Conservation (phyloP, 1,140 invertebrate species). For the Ceratoteleas bidentatus region DNA sequence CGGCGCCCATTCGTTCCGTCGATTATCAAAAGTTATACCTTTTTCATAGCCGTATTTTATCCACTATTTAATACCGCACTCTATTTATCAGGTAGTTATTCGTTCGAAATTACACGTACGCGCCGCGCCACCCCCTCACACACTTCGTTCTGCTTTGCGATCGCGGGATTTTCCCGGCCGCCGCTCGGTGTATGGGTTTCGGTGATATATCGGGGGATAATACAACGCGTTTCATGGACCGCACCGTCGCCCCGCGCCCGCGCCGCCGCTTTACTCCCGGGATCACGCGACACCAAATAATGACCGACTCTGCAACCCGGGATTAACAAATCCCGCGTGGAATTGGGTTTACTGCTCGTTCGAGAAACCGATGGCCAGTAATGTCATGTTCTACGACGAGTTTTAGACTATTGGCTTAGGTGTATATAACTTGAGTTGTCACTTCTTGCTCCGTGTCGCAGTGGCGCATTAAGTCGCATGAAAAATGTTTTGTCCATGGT, state of each 20-base stretch:
- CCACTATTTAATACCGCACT: constrained; percentile 56
- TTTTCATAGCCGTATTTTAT: constrained; percentile 59
- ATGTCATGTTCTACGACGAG: constrained; percentile 54
- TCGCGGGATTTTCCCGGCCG: constrained; percentile 39
- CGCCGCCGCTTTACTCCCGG: constrained; percentile 48
- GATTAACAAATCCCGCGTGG: constrained; percentile 72
- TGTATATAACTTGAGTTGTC: background rate
- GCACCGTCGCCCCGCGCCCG: constrained; percentile 12
- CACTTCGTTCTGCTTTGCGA: constrained; percentile 54
- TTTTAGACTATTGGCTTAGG: constrained; percentile 54
- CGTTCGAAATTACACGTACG: constrained; percentile 49
- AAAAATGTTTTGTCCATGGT: constrained; percentile 35
- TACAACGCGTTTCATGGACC: no score
- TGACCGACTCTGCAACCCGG: constrained; percentile 68
- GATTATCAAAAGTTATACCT: constrained; percentile 58
- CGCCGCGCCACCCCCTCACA: no score
- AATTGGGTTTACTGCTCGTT: constrained; percentile 71
- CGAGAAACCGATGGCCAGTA: constrained; percentile 48
- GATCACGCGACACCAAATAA: constrained; percentile 74
- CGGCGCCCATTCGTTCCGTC: constrained; percentile 23
- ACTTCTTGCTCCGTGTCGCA: constrained; percentile 18
- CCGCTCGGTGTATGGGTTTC: constrained; percentile 30
- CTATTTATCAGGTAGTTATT: constrained; percentile 59
- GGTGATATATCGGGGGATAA: no score
- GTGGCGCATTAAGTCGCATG: no score